Evolutionary conservation across 2,888 invertebrate species (phyloP).

Genomic region (Drosophila paracracens): DNA sequence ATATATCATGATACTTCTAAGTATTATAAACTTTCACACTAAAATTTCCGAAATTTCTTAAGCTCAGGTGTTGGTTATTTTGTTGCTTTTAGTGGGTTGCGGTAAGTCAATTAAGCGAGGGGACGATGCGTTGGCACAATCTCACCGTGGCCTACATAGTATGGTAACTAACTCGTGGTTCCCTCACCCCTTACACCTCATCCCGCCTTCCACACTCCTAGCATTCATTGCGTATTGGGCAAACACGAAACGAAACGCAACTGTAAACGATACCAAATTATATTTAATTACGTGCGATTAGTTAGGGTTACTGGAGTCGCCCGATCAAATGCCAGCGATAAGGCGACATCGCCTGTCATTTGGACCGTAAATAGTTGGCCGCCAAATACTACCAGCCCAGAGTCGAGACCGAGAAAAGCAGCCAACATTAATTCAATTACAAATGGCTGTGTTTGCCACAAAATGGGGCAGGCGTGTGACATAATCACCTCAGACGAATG

Average conservation of each 20-base stretch:
- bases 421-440: slow-evolving; percentile 80
- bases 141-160: slow-evolving; percentile 48
- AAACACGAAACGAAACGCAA: slow-evolving; percentile 47
- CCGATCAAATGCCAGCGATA: slow-evolving; percentile 82
- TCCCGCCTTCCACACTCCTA: not conserved
- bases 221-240: slow-evolving; percentile 9
- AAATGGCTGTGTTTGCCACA: slow-evolving; percentile 72
- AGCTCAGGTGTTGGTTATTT: slow-evolving; percentile 5
- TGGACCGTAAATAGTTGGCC: slow-evolving; percentile 58
- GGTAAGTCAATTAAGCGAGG: slow-evolving; percentile 59
- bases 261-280: slow-evolving; percentile 82
- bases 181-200: not conserved
- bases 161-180: slow-evolving; percentile 6
- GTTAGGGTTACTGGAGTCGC: slow-evolving; percentile 83
- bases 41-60: slow-evolving; percentile 17
- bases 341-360: slow-evolving; percentile 68
- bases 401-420: slow-evolving; percentile 10
- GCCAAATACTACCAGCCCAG: slow-evolving; percentile 22
- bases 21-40: slow-evolving; percentile 25
- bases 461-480: slow-evolving; percentile 76
- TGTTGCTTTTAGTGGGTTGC: not conserved
- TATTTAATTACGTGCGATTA: slow-evolving; percentile 84
- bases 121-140: slow-evolving; percentile 58
- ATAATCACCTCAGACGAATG: slow-evolving; percentile 58
- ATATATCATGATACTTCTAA: not conserved